Base-by-base conservation (phyloP, 2,113 vertebrate genomes). In the Peucedramus taeniatus region DNA sequence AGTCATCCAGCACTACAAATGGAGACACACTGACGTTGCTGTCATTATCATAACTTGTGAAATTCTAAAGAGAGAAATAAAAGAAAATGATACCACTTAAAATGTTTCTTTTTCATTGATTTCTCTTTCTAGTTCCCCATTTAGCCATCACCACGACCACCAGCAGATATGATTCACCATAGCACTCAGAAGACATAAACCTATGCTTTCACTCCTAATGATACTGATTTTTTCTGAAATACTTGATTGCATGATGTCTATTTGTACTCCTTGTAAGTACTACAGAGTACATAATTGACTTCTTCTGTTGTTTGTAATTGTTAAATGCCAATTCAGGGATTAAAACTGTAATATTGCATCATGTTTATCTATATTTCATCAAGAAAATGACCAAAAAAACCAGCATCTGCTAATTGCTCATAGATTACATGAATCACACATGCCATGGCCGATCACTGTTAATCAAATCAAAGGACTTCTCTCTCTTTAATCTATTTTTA, bases 1-100 rank as follows among this genome's bases (percentile, higher is more conserved):
- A 85, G 69, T 96, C 95, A 89, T 97, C 93, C 95, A 98, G 96
- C 94, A 98, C 80, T 64, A 96, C 94, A 84, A 97, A 98, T 35
- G 96, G 64, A 18, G 95, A 94, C 68, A 56, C 49, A 76, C 66
- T 97, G 79, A 93, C 30, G 51, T 63, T 71, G 37, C 37, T 97
- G 88, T 75, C 75, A 28, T 97, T 95, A 89, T 96, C 89, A 83
- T 92, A 92, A 56, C 76, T 94, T 37, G 98, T 97, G 83, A 98
- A 97, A 96, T 98, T 98, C 98, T 98, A 94, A 84, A 96, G 11
- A 17, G 37, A 63, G 83, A 83, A 56, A 59, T 66, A 92, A 78
- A 37, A 35, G 39, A 54, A 24, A 60, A 50, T 6, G 8, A 42
- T 65, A 27, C 5, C 22, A 42, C 20, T 66, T 19, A 75, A 90